Conservation (phyloP, 2,888 invertebrate species). For the Hyalella azteca region DNA sequence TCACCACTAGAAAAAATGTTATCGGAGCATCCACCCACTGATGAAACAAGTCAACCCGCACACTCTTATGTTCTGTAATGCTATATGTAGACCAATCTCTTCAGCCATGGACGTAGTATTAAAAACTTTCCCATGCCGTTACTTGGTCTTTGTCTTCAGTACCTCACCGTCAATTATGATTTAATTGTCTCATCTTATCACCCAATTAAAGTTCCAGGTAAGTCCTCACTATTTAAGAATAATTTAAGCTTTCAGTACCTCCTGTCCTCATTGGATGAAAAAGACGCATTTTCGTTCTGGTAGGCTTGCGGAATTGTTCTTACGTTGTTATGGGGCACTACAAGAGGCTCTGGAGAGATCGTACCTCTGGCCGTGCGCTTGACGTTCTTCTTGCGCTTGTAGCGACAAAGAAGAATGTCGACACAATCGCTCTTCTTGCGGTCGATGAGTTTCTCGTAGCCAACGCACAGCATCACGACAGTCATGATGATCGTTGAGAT, state of each 20-base stretch:
- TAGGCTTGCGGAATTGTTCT: background rate
- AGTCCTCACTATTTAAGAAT: too few species aligned
- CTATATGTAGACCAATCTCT: too few species aligned
- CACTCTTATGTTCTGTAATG: too few species aligned
- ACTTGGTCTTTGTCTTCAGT: too few species aligned
- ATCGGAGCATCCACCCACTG: too few species aligned
- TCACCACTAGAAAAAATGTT: too few species aligned
- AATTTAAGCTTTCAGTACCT: constrained; percentile 11
- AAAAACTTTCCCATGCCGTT: too few species aligned
- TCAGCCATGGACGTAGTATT: too few species aligned
- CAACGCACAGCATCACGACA: constrained; percentile 57
- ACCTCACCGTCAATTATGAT: too few species aligned
- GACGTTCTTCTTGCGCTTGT: constrained; percentile 8
- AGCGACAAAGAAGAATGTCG: constrained; percentile 46
- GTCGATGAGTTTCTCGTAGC: constrained; percentile 57
- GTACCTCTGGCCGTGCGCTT: constrained; percentile 41
- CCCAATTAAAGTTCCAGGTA: too few species aligned
- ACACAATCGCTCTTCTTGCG: constrained; percentile 44
- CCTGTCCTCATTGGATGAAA: constrained; percentile 27
- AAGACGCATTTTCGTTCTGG: constrained; percentile 2
- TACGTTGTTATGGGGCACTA: constrained; percentile 28
- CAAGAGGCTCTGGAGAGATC: constrained; percentile 54
- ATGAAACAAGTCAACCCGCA: too few species aligned
- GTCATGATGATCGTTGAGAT: constrained; percentile 58
- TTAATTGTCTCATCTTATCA: too few species aligned